Conservation (phyloP, 2,888 invertebrate genomes). For the Rhamphomyia laevipes region DNA sequence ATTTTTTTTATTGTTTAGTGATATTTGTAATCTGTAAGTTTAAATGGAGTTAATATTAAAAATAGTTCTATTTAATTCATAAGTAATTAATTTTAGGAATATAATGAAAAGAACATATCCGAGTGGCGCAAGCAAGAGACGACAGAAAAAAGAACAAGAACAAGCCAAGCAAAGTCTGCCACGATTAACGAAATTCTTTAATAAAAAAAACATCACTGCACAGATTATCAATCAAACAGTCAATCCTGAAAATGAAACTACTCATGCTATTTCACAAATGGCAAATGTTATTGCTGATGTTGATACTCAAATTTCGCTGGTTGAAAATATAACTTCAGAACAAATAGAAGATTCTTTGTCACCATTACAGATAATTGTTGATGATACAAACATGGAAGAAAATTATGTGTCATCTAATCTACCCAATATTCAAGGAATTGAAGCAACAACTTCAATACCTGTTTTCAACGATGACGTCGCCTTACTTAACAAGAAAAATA, state of each 20-base stretch:
- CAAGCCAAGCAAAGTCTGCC: background rate
- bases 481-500: background rate
- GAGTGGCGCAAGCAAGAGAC: background rate
- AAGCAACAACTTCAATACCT: background rate
- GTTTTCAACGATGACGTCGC: conserved; percentile 1
- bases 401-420: background rate
- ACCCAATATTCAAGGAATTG: background rate
- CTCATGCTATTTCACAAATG: background rate
- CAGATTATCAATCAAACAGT: background rate
- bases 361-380: background rate
- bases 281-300: background rate
- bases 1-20: background rate
- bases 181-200: background rate
- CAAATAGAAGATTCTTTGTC: background rate
- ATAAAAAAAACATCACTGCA: background rate
- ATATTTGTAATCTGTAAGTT: background rate
- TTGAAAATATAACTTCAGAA: background rate
- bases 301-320: background rate
- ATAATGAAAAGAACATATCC: background rate
- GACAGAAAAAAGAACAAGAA: background rate
- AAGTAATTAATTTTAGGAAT: background rate
- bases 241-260: background rate
- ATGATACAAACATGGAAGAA: background rate
- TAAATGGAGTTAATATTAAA: background rate
- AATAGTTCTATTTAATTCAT: background rate